These are phyloP conservation scores for Invenusta paracnida DNA, from an alignment of 2,888 invertebrate species.

Conservation along the genomic window DNA sequence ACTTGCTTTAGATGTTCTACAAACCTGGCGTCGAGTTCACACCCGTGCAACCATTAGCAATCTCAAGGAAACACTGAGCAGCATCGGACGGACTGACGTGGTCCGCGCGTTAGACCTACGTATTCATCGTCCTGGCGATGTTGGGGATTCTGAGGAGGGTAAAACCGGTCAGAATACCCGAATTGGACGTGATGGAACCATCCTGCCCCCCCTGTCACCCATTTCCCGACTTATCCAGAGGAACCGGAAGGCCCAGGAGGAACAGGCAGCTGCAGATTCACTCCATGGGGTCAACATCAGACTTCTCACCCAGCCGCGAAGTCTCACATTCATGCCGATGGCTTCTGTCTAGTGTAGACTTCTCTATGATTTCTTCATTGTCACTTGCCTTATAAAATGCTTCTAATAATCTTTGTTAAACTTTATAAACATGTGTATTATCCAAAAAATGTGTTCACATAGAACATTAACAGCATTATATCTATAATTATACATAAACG, in stretches of 20 bases:
- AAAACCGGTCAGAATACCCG: background rate
- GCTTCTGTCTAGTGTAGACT: no score
- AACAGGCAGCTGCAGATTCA: background rate
- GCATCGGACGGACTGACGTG: constrained; percentile 50
- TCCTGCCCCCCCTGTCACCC: background rate
- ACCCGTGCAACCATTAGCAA: constrained; percentile 51
- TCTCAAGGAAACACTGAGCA: constrained; percentile 49
- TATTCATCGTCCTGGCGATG: background rate
- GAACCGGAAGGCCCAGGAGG: background rate
- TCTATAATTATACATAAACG: no score
- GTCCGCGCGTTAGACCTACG: background rate
- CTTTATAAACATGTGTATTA: no score
- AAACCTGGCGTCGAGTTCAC: constrained; percentile 53
- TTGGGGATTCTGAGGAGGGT: background rate
- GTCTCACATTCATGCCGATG: background rate
- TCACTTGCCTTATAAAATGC: no score
- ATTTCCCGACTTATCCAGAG: background rate
- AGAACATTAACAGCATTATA: no score
- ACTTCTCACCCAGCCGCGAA: background rate
- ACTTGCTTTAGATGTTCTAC: background rate
- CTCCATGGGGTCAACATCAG: background rate
- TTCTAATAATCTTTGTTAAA: no score
- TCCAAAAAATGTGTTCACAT: no score
- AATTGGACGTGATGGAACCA: background rate
- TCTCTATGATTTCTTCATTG: no score